phyloP scores from a whole-genome alignment of 92 coral and sea anemone species.

The Phenganax marumi region DNA sequence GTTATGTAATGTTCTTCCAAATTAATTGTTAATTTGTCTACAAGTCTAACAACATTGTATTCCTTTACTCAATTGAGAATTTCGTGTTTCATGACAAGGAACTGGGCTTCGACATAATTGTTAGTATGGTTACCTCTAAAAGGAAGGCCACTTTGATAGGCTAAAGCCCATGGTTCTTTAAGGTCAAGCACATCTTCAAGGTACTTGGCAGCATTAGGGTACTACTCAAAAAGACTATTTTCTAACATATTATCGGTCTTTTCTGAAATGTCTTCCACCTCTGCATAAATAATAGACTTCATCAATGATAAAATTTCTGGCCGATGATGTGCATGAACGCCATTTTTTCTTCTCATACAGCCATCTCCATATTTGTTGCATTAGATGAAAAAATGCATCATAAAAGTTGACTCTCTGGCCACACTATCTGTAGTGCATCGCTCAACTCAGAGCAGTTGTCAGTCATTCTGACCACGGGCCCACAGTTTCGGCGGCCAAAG shows the following conservation, averaged over 20 bases:
- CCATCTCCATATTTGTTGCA: slow-evolving; percentile 39
- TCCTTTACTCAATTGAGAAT: slow-evolving; percentile 60
- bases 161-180: slow-evolving; percentile 50
- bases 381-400: slow-evolving; percentile 31
- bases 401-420: slow-evolving; percentile 23
- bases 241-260: slow-evolving; percentile 7
- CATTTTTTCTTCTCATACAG: slow-evolving; percentile 24
- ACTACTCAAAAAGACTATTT: slow-evolving; percentile 19
- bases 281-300: slow-evolving; percentile 11
- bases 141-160: slow-evolving; percentile 50
- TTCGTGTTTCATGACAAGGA: slow-evolving; percentile 59
- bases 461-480: slow-evolving; percentile 61
- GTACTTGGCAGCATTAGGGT: slow-evolving; percentile 52
- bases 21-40: slow-evolving; percentile 59
- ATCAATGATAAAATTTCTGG: slow-evolving; percentile 15
- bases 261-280: slow-evolving; percentile 14
- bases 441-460: slow-evolving; percentile 64
- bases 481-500: slow-evolving; percentile 36
- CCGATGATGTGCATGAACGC: slow-evolving; percentile 19
- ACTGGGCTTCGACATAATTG: slow-evolving; percentile 67
- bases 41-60: slow-evolving; percentile 62
- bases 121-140: slow-evolving; percentile 67
- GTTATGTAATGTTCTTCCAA: slow-evolving; percentile 59
- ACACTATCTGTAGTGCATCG: slow-evolving; percentile 53
- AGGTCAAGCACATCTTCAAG: slow-evolving; percentile 45